Base-by-base conservation (phyloP, 2,888 invertebrate genomes). In the Cabera pusaria region DNA sequence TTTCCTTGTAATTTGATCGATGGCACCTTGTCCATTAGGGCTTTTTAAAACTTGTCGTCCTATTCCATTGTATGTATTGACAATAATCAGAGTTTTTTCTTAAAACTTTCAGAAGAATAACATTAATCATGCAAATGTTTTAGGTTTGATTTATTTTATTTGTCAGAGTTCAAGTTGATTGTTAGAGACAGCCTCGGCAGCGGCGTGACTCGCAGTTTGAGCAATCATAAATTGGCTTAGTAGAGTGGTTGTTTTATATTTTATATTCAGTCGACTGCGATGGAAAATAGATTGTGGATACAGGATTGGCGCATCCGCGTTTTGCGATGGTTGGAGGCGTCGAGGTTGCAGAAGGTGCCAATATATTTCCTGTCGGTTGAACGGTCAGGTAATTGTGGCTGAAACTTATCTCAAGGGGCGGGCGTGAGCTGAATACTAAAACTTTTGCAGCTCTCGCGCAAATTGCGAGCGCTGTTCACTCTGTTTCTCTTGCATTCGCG, bases 1-100 rank as follows among this genome's bases (percentile, higher is more conserved):
- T 74, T 78, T 82, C 78, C 81, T 83, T 85, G 84, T 78, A 73
- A 73, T 78, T 85, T 88, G 88, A 87, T 87, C 81, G 86, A 88
- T 85, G 76, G 66, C 72, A 74, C 70, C 72, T 85, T 82, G 80
- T 81, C 81, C 87, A 86, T 85, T 86, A 86, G 74, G 67, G 60
- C 80, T 78, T 82, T 85, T 82, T 81, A 77, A 80, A 85, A 84
- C 74, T 83, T 82, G 75, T 80, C 75, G 69, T 85, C 80, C 77
- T 79, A 79, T 81, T 82, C 80, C 71, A 75, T 81, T 83, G 72
- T 81, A 59, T 72, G 68, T 68, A 74, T 71, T 56, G 69, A 72
- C 66, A 82, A 82, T 74, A 75, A 79, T 76, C 64, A 70, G 56
- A 72, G 75, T 65, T 78, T 69, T 61, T 80, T 69, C 61, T 59